Evolutionary conservation across 2,888 invertebrate genomes (phyloP).

Genomic region (Cartodere bifasciata): DNA sequence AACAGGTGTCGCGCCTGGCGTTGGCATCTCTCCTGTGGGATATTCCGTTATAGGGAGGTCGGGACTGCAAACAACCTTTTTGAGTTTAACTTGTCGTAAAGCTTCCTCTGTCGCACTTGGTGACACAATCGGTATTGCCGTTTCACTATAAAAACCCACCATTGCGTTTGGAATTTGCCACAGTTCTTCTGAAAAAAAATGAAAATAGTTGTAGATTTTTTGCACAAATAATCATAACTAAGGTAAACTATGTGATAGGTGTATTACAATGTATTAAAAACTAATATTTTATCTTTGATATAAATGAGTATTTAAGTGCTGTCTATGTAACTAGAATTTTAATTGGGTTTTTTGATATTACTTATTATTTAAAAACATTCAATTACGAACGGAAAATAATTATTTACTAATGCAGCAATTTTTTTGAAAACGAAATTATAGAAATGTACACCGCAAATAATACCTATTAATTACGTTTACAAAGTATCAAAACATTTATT

Average conservation of each 20-base stretch:
- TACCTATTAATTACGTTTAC: too few relatives aligned
- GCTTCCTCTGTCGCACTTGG: constrained; percentile 25
- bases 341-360: too few relatives aligned
- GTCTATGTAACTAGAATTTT: too few relatives aligned
- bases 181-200: constrained; percentile 34
- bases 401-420: too few relatives aligned
- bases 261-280: constrained; percentile 6
- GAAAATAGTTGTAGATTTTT: constrained; percentile 29
- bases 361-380: too few relatives aligned
- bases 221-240: too few relatives aligned
- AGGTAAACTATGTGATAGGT: constrained; percentile 1
- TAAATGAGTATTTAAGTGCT: too few relatives aligned
- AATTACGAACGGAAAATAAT: too few relatives aligned
- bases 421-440: too few relatives aligned
- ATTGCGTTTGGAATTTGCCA: constrained; percentile 39
- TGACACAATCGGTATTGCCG: constrained; percentile 30
- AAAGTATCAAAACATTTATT: too few relatives aligned
- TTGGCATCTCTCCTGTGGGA: constrained; percentile 19
- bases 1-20: constrained; percentile 11
- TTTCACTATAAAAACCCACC: constrained; percentile 40
- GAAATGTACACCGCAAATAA: too few relatives aligned
- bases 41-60: constrained; percentile 40
- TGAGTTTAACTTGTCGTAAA: constrained; percentile 32
- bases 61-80: constrained; percentile 47
- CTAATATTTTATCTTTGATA: constrained; percentile 2